These are phyloP conservation scores for Drosophila paucipuncta DNA, from an alignment of 2,888 invertebrate species.

Conservation along the genomic window DNA sequence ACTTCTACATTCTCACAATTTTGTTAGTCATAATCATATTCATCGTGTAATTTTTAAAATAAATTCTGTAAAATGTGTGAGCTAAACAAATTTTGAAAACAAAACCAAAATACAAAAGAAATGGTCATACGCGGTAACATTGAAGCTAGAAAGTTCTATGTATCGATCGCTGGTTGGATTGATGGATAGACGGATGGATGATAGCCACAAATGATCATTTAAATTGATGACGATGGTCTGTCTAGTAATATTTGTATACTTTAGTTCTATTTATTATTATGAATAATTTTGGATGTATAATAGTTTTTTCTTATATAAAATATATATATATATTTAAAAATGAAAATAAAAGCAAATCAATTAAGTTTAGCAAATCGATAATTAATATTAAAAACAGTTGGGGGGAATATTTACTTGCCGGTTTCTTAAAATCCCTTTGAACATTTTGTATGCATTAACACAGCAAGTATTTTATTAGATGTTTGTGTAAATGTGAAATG, in stretches of 20 bases:
- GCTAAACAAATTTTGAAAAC: slow-evolving; percentile 44
- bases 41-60: slow-evolving; percentile 75
- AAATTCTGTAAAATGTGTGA: slow-evolving; percentile 65
- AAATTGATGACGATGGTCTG: slow-evolving; percentile 58
- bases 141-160: slow-evolving; percentile 36
- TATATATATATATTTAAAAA: slow-evolving; percentile 70
- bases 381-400: not conserved
- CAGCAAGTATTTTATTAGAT: not conserved
- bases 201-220: slow-evolving; percentile 41
- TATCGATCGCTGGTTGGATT: slow-evolving; percentile 12
- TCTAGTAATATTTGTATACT: slow-evolving; percentile 82
- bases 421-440: not conserved
- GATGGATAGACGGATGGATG: slow-evolving; percentile 13
- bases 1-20: slow-evolving; percentile 82
- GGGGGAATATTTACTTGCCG: not conserved
- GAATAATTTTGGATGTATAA: slow-evolving; percentile 83
- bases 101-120: slow-evolving; percentile 1
- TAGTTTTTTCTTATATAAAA: slow-evolving; percentile 83
- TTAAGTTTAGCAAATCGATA: slow-evolving; percentile 67
- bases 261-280: slow-evolving; percentile 84
- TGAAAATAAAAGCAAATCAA: slow-evolving; percentile 80
- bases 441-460: not conserved
- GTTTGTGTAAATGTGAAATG: not conserved
- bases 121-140: slow-evolving; percentile 31
- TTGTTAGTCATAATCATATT: slow-evolving; percentile 78